A percentile compares a stretch with the other conserved stretches of the same genome.
Conservation (phyloP, 2,888 invertebrate species). For the Cataglyphis cursor region DNA sequence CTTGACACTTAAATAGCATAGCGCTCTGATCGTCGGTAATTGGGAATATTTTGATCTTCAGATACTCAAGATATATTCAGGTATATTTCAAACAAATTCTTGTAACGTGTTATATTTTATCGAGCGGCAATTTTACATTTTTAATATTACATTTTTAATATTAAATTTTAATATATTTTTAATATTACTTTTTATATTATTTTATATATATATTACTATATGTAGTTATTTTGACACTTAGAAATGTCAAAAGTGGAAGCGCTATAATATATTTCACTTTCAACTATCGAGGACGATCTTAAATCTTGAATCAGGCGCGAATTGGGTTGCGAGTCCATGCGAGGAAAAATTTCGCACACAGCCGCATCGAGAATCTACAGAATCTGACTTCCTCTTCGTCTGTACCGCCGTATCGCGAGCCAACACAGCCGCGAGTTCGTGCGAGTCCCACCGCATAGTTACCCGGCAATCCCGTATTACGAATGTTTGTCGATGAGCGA, state of each 20-base stretch:
- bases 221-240: neutral
- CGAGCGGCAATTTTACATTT: neutral
- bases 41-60: neutral
- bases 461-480: constrained; percentile 77
- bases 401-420: constrained; percentile 10
- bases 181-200: neutral
- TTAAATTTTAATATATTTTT: no score
- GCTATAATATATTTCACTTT: neutral
- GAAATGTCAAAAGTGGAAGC: neutral
- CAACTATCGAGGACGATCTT: neutral
- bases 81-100: neutral
- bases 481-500: constrained; percentile 81
- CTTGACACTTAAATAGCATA: neutral
- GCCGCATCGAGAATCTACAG: neutral
- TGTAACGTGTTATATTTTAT: neutral
- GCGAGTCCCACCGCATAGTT: constrained; percentile 70
- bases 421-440: constrained; percentile 59
- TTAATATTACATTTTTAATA: no score
- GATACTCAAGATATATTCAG: neutral
- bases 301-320: constrained; percentile 10
- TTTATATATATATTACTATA: neutral
- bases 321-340: neutral
- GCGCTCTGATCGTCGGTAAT: neutral
- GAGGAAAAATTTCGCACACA: constrained; percentile 58
- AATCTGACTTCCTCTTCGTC: constrained; percentile 5